A percentile compares a stretch with the other conserved stretches of the same genome.
Conservation (phyloP, 2,888 invertebrate species). For the Leucoptera coffeella region DNA sequence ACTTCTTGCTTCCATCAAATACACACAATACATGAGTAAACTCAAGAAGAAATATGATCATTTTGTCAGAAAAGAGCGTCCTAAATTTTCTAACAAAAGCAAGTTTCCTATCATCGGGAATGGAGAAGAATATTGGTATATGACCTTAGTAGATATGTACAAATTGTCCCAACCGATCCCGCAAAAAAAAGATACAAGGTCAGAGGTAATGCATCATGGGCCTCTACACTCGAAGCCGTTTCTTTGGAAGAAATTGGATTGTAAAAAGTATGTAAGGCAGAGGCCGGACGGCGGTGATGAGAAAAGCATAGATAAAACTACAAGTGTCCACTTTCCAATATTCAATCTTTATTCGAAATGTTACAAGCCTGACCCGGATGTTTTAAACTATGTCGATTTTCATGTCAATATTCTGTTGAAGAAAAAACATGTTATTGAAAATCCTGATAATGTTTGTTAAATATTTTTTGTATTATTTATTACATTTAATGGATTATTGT, state of each 20-base stretch:
- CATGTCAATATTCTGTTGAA: slow-evolving; percentile 26
- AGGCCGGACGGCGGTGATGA: too few species aligned
- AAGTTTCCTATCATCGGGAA: slow-evolving; percentile 41
- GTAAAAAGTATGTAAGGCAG: too few species aligned
- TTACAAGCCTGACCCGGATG: slow-evolving; percentile 31
- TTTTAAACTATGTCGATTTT: slow-evolving; percentile 35
- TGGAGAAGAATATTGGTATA: slow-evolving; percentile 40
- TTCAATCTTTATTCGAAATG: slow-evolving; percentile 33
- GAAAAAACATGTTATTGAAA: slow-evolving; percentile 24
- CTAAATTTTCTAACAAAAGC: slow-evolving; percentile 32
- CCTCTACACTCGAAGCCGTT: slow-evolving; percentile 29
- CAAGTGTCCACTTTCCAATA: too few species aligned
- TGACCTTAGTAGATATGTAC: slow-evolving; percentile 44
- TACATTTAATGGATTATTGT: too few species aligned
- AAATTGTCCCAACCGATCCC: slow-evolving; percentile 20
- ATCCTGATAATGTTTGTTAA: slow-evolving; percentile 10
- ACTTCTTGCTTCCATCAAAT: slow-evolving; percentile 32
- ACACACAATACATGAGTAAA: slow-evolving; percentile 35
- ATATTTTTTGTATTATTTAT: too few species aligned
- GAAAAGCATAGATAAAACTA: too few species aligned
- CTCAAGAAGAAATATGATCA: slow-evolving; percentile 33
- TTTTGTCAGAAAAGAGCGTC: slow-evolving; percentile 34
- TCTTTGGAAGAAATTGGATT: slow-evolving; percentile 29
- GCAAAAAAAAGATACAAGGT: slow-evolving; percentile 14
- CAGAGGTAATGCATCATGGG: slow-evolving; percentile 21